Evolutionary conservation across 2,888 invertebrate genomes (phyloP).

Genomic region (Drymonia ruficornis): DNA sequence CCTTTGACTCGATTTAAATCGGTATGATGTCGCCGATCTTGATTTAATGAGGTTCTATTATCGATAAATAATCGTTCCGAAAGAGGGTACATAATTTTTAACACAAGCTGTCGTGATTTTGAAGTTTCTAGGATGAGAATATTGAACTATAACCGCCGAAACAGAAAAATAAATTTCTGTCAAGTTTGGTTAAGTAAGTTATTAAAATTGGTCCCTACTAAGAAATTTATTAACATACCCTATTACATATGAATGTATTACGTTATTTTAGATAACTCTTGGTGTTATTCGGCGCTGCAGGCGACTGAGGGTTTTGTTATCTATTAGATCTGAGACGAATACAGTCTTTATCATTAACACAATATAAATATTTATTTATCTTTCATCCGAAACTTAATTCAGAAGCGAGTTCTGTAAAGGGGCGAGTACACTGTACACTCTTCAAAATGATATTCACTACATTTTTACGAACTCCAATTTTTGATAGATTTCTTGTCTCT

Average conservation of each 20-base stretch:
- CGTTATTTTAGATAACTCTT: conserved; percentile 24
- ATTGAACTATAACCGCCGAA: too few species aligned
- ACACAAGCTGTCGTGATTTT: too few species aligned
- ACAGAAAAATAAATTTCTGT: too few species aligned
- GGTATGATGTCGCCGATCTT: conserved; percentile 48
- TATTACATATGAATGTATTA: conserved; percentile 12
- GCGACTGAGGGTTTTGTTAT: conserved; percentile 57
- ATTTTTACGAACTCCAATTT: background rate
- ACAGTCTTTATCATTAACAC: conserved; percentile 75
- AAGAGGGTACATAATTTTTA: background rate
- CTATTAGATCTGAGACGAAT: conserved; percentile 70
- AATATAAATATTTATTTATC: conserved; percentile 77
- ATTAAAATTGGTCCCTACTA: background rate
- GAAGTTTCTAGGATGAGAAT: too few species aligned
- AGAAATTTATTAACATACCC: conserved; percentile 16
- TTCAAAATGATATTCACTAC: background rate
- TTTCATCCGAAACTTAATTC: conserved; percentile 61
- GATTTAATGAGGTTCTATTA: conserved; percentile 25
- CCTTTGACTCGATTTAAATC: conserved; percentile 35
- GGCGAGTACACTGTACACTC: conserved; percentile 29
- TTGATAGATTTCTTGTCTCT: too few species aligned
- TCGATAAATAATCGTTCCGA: background rate
- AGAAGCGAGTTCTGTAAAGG: conserved; percentile 64
- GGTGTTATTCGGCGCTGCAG: conserved; percentile 41
- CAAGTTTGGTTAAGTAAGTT: too few species aligned